These are phyloP conservation scores for Mirounga angustirostris DNA, from an alignment of 2,113 vertebrate genomes.

Conservation along the genomic window DNA sequence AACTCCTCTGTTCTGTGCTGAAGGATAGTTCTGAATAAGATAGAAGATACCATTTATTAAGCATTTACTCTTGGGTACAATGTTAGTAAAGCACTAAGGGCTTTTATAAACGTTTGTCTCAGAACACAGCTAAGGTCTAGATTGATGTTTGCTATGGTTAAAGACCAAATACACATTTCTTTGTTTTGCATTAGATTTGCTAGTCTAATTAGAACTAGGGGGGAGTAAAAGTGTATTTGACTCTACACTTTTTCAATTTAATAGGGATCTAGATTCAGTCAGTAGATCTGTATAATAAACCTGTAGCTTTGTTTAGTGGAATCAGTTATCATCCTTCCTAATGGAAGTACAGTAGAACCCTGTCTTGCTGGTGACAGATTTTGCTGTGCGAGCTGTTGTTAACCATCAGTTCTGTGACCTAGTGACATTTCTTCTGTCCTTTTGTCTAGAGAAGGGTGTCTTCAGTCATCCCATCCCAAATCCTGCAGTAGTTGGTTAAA, in stretches of 20 bases:
- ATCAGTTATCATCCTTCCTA: not conserved
- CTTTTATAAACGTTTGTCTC: slow-evolving; percentile 26
- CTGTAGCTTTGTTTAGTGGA: not conserved
- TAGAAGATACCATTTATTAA: not conserved
- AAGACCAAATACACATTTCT: slow-evolving; percentile 7
- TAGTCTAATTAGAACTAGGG: not conserved
- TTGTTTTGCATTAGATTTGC: slow-evolving; percentile 35
- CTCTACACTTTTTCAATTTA: not conserved
- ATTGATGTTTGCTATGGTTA: not conserved
- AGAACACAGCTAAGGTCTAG: not conserved
- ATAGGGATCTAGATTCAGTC: not conserved
- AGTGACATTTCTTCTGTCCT: not conserved
- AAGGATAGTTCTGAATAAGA: not conserved
- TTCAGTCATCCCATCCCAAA: not conserved
- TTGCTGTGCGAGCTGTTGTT: not conserved
- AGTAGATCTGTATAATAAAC: not conserved
- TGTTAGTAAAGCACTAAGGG: not conserved
- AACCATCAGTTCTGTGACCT: not conserved
- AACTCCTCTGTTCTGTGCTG: not conserved
- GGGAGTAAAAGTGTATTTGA: not conserved
- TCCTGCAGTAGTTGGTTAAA: slow-evolving; percentile 2
- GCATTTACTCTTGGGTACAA: not conserved
- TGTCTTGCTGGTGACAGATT: not conserved
- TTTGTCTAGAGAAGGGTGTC: not conserved
- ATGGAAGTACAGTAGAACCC: not conserved